These are phyloP conservation scores for Eupithecia subfuscata DNA, from an alignment of 2,888 invertebrate species.

Conservation along the genomic window DNA sequence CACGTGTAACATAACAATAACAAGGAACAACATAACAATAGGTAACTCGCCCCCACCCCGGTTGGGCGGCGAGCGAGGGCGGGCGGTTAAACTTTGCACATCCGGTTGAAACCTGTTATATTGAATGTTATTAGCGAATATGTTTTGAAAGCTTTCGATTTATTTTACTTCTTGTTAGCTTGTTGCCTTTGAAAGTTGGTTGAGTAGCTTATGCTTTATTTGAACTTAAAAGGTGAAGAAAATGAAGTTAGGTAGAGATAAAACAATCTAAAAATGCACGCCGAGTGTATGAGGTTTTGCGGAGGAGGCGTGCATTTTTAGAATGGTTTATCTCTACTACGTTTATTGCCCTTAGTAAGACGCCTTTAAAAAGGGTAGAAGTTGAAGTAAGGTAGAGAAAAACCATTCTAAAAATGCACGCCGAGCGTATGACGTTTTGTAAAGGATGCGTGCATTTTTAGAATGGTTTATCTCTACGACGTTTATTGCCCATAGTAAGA, in stretches of 20 bases:
- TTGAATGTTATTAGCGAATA: constrained; percentile 2
- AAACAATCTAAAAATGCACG: too few species aligned
- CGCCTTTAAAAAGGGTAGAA: neutral
- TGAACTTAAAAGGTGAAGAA: neutral
- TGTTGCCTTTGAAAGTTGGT: neutral
- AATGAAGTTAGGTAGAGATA: neutral
- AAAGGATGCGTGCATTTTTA: too few species aligned
- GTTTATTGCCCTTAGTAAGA: too few species aligned
- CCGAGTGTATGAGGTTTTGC: too few species aligned
- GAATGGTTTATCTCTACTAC: too few species aligned
- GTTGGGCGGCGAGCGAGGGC: neutral
- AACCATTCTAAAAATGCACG: too few species aligned
- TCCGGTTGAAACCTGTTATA: constrained; percentile 8
- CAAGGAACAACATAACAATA: constrained; percentile 8
- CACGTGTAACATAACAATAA: constrained; percentile 1
- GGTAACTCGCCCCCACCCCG: neutral
- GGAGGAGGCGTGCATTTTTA: too few species aligned
- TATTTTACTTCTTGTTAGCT: neutral
- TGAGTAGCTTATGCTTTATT: neutral
- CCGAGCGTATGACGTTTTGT: too few species aligned
- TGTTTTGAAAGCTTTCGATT: constrained; percentile 12
- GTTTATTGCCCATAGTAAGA: too few species aligned
- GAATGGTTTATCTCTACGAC: too few species aligned
- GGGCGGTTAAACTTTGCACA: constrained; percentile 16
- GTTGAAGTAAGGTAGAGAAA: neutral